Conservation (phyloP, 2,113 vertebrate genomes). For the Pitta sordida region DNA sequence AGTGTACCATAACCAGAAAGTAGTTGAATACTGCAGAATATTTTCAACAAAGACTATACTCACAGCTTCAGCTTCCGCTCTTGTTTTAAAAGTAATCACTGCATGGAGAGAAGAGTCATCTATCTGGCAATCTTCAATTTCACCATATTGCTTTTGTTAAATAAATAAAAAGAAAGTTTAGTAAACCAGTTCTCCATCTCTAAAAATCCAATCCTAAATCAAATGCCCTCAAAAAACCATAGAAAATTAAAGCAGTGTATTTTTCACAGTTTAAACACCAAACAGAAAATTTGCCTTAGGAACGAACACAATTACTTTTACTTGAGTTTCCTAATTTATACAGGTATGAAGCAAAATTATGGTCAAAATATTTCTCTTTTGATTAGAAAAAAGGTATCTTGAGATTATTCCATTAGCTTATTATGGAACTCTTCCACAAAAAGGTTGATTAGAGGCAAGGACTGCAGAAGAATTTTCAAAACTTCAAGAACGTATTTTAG, state of each 20-base stretch:
- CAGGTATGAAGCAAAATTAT: not conserved
- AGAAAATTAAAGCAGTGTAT: not conserved
- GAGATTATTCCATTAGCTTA: not conserved
- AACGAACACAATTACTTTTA: not conserved
- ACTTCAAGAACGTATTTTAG: not conserved
- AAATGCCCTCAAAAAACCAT: not conserved
- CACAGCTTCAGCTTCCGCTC: constrained; percentile 94
- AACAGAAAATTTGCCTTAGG: not conserved
- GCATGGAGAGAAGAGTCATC: constrained; percentile 86
- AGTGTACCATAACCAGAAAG: not conserved
- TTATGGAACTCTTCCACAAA: not conserved
- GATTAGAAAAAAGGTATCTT: not conserved
- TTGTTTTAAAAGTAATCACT: constrained; percentile 88
- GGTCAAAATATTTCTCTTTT: not conserved
- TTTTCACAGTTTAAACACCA: not conserved
- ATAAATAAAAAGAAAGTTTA: constrained; percentile 21
- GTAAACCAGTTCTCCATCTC: not conserved
- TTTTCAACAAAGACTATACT: constrained; percentile 47
- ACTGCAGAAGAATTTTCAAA: not conserved
- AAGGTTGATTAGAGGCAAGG: not conserved
- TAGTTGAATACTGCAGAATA: not conserved
- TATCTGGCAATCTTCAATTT: constrained; percentile 96
- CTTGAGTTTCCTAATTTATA: not conserved
- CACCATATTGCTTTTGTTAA: constrained; percentile 91
- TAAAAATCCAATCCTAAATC: not conserved